A percentile compares a stretch with the other conserved stretches of the same genome.
These are phyloP conservation scores for Torymus texanus DNA, from an alignment of 2,888 invertebrate genomes.

Conservation along the genomic window DNA sequence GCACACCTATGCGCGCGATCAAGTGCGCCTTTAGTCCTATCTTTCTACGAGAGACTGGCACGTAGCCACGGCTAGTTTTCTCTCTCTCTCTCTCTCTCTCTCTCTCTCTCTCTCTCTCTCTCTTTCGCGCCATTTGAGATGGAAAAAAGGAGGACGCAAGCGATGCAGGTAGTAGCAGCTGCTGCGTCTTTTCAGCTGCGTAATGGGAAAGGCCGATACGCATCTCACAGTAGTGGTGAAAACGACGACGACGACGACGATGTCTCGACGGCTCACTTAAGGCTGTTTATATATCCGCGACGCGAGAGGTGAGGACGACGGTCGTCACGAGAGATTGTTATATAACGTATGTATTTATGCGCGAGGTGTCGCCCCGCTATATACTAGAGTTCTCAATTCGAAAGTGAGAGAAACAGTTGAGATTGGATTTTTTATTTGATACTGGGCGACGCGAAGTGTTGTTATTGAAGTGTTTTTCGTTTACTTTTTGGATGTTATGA, in stretches of 20 bases:
- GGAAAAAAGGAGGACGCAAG: neutral
- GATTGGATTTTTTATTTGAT: too few relatives aligned
- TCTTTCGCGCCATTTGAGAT: neutral
- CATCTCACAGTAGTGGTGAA: slow-evolving; percentile 61
- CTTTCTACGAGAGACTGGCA: slow-evolving; percentile 32
- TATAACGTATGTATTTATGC: slow-evolving; percentile 23
- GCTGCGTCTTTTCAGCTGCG: slow-evolving; percentile 66
- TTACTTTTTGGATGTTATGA: too few relatives aligned
- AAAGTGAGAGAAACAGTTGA: neutral
- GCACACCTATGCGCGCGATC: slow-evolving; percentile 27
- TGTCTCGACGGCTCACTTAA: slow-evolving; percentile 65
- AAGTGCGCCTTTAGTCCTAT: slow-evolving; percentile 9
- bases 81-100: too few relatives aligned
- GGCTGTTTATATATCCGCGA: slow-evolving; percentile 66
- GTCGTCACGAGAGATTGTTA: neutral
- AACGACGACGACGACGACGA: neutral
- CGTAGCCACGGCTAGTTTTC: slow-evolving; percentile 31
- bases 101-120: too few relatives aligned
- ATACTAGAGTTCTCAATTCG: neutral
- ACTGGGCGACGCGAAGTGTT: too few relatives aligned
- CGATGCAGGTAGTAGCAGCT: slow-evolving; percentile 14
- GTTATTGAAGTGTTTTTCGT: too few relatives aligned
- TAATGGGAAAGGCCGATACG: slow-evolving; percentile 73
- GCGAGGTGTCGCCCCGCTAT: neutral
- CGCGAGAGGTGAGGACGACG: neutral